phyloP scores from a whole-genome alignment of 2,888 invertebrate species.

The Xestia ashworthii region DNA sequence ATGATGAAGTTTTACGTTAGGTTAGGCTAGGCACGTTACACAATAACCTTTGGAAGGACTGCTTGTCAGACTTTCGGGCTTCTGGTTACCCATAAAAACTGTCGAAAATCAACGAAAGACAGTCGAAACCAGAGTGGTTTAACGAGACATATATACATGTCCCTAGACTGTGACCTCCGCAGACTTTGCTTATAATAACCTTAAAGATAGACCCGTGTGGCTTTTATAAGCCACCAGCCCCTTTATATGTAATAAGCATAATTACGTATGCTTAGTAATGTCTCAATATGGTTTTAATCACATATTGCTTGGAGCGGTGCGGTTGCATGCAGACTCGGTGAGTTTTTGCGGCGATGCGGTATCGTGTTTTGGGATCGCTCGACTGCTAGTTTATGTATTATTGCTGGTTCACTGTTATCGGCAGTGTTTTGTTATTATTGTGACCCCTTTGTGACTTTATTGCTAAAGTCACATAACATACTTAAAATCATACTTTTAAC shows the following conservation, averaged over 20 bases:
- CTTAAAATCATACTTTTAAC: background rate
- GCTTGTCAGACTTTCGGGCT: background rate
- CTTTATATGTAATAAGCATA: background rate
- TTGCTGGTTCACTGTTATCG: too few relatives aligned
- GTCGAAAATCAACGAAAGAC: background rate
- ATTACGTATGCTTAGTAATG: constrained; percentile 26
- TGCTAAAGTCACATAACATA: background rate
- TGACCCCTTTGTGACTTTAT: background rate
- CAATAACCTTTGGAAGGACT: background rate
- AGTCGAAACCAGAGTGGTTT: background rate
- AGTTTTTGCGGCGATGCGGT: constrained; percentile 29
- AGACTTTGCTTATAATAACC: background rate
- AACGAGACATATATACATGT: background rate
- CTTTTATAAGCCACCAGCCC: background rate
- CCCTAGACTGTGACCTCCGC: too few relatives aligned
- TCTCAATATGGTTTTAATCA: constrained; percentile 36
- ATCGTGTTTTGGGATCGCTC: constrained; percentile 7
- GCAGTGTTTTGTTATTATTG: background rate
- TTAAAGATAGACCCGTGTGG: background rate
- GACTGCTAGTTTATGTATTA: background rate
- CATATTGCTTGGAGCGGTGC: constrained; percentile 8
- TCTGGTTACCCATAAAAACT: background rate
- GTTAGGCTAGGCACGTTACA: background rate
- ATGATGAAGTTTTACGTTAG: too few relatives aligned
- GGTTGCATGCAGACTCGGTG: constrained; percentile 12